phyloP scores from a whole-genome alignment of 2,888 invertebrate genomes.

The Alentia gelatinosa region DNA sequence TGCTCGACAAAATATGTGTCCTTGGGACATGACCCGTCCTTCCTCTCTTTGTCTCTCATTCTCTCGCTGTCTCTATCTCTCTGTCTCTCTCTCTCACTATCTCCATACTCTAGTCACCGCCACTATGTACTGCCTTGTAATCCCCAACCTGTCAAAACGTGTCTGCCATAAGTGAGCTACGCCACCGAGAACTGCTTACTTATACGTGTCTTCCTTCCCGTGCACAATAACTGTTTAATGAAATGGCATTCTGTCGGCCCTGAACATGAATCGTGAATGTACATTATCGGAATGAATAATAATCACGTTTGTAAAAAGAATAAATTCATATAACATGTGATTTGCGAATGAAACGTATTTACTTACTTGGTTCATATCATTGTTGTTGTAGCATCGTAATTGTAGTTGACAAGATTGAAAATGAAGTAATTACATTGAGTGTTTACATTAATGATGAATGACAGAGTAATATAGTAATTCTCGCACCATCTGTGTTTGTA shows the following conservation, averaged over 20 bases:
- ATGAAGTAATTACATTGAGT: too few species aligned
- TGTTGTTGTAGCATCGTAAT: too few species aligned
- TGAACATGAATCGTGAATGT: not conserved
- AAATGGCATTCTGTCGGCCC: not conserved
- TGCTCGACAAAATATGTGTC: not conserved
- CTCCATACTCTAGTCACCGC: not conserved
- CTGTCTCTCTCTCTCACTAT: not conserved
- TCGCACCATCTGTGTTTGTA: not conserved
- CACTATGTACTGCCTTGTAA: not conserved
- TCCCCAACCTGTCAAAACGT: not conserved
- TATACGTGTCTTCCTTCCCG: not conserved
- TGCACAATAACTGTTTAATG: not conserved
- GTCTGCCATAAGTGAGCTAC: too few species aligned
- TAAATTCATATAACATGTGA: too few species aligned
- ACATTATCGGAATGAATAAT: too few species aligned
- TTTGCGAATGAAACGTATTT: too few species aligned
- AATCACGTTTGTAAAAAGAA: too few species aligned
- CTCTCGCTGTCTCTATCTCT: not conserved
- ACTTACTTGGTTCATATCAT: too few species aligned
- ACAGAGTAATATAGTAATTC: too few species aligned
- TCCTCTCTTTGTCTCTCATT: too few species aligned
- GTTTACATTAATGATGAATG: too few species aligned
- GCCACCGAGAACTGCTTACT: not conserved
- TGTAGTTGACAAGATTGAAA: too few species aligned
- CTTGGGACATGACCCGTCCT: not conserved